phyloP scores from a whole-genome alignment of 1,140 invertebrate species.

The Papilio helenus region DNA sequence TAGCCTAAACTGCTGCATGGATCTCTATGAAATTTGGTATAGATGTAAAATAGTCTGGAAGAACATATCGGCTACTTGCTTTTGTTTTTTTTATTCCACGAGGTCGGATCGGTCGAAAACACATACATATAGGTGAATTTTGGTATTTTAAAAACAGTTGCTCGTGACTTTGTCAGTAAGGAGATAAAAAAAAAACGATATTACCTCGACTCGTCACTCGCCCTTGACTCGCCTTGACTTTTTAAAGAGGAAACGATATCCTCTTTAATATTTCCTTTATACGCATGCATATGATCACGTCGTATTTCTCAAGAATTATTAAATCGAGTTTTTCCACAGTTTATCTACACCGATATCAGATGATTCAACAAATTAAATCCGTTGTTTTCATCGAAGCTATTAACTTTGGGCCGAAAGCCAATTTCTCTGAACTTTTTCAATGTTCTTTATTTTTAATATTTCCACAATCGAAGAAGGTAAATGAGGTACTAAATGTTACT shows the following conservation, averaged over 20 bases:
- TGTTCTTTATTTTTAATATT: constrained; percentile 11
- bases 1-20: too few relatives aligned
- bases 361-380: constrained; percentile 20
- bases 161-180: too few relatives aligned
- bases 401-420: constrained; percentile 22
- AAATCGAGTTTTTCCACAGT: constrained; percentile 3
- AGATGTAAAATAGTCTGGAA: too few relatives aligned
- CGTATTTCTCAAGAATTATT: neutral
- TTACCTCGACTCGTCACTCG: neutral
- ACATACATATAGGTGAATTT: too few relatives aligned
- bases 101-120: too few relatives aligned
- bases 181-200: neutral
- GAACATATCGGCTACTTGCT: too few relatives aligned
- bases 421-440: constrained; percentile 18
- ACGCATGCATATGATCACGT: constrained; percentile 4
- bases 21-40: too few relatives aligned
- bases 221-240: constrained; percentile 28
- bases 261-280: neutral
- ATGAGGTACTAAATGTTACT: neutral
- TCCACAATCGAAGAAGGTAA: neutral
- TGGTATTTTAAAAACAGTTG: too few relatives aligned
- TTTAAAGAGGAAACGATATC: constrained; percentile 13
- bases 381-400: constrained; percentile 21
- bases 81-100: too few relatives aligned
- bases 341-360: neutral